Evolutionary conservation across 2,113 vertebrate species (phyloP), one percentile per base, ranked within the genome.

Genomic region (Mirza zaza): DNA sequence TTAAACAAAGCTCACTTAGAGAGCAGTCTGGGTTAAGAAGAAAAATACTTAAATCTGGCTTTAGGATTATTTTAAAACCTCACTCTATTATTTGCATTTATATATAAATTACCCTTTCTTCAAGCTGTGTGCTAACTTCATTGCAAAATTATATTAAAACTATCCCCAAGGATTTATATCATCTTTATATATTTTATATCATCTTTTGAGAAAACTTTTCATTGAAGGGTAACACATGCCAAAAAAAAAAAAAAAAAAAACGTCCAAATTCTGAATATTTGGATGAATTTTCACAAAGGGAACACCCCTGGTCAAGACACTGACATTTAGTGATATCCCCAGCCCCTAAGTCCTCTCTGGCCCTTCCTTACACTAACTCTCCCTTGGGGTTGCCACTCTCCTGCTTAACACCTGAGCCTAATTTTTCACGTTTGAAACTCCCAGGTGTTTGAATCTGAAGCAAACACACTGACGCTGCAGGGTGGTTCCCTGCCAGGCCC

Each of bases 31-130:
- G 71, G 93, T 86, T 84, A 32, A 83, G 55, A 95, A 94, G 90
- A 82, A 84, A 95, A 76, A 92, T 75, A 68, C 87, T 96, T 96
- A 96, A 92, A 92, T 76, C 91, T 88, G 89, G 95, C 93, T 34
- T 92, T 82, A 21, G 42, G 67, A 93, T 94, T 86, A 96, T 95
- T 95, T 94, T 94, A 91, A 93, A 81, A 85, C 71, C 93, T 88
- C 75, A 94, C 77, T 89, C 96, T 89, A 79, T 90, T 93, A 97
- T 95, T 97, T 97, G 83, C 34, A 45, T 96, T 95, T 95, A 77
- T 86, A 87, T 95, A 88, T 83, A 97, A 94, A 86, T 86, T 48
- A 63, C 76, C 82, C 85, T 92, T 87, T 97, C 95, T 89, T 89
- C 82, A 86, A 94, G 89, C 67, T 85, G 42, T 73, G 86, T 63